These are phyloP conservation scores for Melanostoma scalare DNA, from an alignment of 2,888 invertebrate species.

Conservation along the genomic window DNA sequence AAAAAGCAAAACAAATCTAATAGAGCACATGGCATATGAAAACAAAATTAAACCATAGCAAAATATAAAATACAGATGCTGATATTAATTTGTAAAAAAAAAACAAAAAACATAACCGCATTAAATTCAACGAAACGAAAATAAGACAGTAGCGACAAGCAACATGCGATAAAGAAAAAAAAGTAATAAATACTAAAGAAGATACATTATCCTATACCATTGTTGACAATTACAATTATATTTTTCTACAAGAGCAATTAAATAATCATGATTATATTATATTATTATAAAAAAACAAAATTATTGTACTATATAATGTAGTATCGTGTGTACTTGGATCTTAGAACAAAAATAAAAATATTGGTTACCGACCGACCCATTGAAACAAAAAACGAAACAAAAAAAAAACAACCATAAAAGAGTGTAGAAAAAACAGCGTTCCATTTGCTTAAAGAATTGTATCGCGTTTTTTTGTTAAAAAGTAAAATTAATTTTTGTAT, in stretches of 20 bases:
- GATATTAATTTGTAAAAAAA: neutral
- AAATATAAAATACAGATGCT: constrained; percentile 32
- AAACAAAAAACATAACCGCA: constrained; percentile 3
- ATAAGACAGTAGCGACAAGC: constrained; percentile 24
- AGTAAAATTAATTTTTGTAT: neutral
- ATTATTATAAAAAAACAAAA: constrained; percentile 1
- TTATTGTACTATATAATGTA: constrained; percentile 35
- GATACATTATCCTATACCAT: constrained; percentile 54
- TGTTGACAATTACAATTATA: constrained; percentile 72
- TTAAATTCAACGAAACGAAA: constrained; percentile 57
- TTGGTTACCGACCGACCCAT: constrained; percentile 20
- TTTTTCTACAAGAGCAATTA: constrained; percentile 72
- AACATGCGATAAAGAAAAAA: constrained; percentile 15
- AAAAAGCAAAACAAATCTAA: neutral
- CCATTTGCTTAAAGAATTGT: constrained; percentile 51
- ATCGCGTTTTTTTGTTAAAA: constrained; percentile 15
- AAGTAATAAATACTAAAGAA: constrained; percentile 45
- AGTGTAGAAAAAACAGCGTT: constrained; percentile 6
- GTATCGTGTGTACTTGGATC: constrained; percentile 39
- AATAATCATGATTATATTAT: constrained; percentile 49
- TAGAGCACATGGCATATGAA: constrained; percentile 11
- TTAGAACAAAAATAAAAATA: constrained; percentile 6
- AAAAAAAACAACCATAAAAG: constrained; percentile 1
- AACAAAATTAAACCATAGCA: constrained; percentile 17
- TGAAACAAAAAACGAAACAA: neutral